These are phyloP conservation scores for Gymnocheta viridis DNA, from an alignment of 2,888 invertebrate species.

Conservation along the genomic window DNA sequence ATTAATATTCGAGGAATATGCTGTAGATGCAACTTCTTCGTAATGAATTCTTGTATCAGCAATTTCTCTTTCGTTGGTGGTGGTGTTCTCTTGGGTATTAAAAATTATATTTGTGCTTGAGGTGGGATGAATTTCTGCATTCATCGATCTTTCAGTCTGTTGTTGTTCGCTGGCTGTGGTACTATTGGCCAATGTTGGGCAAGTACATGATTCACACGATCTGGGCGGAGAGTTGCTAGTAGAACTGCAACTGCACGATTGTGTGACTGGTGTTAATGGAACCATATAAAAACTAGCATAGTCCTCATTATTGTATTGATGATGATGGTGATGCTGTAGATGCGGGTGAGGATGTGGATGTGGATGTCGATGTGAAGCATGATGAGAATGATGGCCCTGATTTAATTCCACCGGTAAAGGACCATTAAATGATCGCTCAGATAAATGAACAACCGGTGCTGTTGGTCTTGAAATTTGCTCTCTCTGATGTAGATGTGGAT, in stretches of 20 bases:
- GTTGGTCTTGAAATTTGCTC: constrained; percentile 41
- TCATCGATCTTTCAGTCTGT: constrained; percentile 53
- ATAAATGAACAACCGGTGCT: constrained; percentile 28
- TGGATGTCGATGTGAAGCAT: constrained; percentile 17
- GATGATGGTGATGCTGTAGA: constrained; percentile 52
- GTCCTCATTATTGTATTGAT: constrained; percentile 64
- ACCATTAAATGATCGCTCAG: constrained; percentile 47
- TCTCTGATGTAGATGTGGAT: constrained; percentile 16
- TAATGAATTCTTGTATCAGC: constrained; percentile 43
- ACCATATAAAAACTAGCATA: constrained; percentile 61
- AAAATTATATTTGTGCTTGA: constrained; percentile 65
- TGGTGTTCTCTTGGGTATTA: constrained; percentile 35
- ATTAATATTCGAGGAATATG: constrained; percentile 36
- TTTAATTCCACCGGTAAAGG: constrained; percentile 22
- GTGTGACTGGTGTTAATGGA: constrained; percentile 41
- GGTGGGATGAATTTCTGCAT: constrained; percentile 61
- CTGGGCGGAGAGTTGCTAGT: constrained; percentile 50
- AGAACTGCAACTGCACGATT: constrained; percentile 56
- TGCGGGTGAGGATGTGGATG: constrained; percentile 21
- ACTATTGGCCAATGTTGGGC: constrained; percentile 31
- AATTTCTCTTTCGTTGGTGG: constrained; percentile 27
- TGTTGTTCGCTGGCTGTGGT: constrained; percentile 32
- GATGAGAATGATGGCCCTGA: constrained; percentile 44
- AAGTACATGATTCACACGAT: constrained; percentile 32
- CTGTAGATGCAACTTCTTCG: constrained; percentile 43